These are phyloP conservation scores for Galago senegalensis DNA, from an alignment of 2,797 vertebrate genomes.

Conservation along the genomic window DNA sequence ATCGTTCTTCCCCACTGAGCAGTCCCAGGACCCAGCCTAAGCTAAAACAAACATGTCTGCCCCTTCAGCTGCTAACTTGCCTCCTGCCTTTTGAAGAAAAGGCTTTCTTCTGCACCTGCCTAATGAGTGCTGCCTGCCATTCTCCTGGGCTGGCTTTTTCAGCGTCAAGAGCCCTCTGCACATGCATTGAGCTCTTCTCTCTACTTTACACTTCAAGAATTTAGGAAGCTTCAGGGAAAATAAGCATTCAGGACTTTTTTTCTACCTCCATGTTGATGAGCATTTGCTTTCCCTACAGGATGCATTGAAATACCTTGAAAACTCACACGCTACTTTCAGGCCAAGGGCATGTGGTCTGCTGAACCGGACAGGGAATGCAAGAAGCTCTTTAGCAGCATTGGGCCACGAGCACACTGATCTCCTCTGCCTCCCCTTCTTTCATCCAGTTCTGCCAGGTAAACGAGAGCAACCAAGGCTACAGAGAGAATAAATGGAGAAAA, in stretches of 20 bases:
- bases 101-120: conserved; percentile 68
- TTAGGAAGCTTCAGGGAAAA: conserved; percentile 85
- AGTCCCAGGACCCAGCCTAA: conserved; percentile 68
- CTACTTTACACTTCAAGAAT: conserved; percentile 89
- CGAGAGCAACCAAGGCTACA: not conserved
- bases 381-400: no score
- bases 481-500: not conserved
- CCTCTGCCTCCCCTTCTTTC: not conserved
- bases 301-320: conserved; percentile 84
- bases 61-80: conserved; percentile 73
- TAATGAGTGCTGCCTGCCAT: conserved; percentile 75
- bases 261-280: conserved; percentile 83
- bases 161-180: conserved; percentile 86
- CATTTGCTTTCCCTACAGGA: conserved; percentile 85
- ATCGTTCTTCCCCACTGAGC: conserved; percentile 77
- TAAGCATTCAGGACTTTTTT: conserved; percentile 84
- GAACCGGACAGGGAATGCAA: not conserved
- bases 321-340: conserved; percentile 73
- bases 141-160: conserved; percentile 83
- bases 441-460: not conserved
- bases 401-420: not conserved
- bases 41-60: conserved; percentile 76
- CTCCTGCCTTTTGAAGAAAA: conserved; percentile 83
- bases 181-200: conserved; percentile 81
- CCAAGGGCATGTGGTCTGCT: conserved; percentile 65